Percentiles rank a stretch among this genome's conserved stretches.
These are phyloP conservation scores for Strongylocentrotus purpuratus DNA, from an alignment of 35 echinoderm and acorn worm species.

Conservation along the genomic window DNA sequence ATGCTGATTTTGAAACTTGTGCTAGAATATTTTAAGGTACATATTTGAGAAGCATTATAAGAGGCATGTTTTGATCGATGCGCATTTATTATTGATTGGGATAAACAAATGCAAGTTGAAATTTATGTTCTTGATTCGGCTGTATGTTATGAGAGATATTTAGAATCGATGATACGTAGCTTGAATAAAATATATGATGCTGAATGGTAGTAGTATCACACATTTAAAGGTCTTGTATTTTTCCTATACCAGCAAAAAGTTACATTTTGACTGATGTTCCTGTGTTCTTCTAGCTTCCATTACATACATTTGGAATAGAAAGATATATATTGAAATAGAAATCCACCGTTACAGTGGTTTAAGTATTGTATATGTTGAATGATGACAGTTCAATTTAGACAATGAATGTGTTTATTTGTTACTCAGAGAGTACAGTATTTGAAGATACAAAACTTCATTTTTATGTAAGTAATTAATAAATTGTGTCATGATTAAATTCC, in stretches of 20 bases:
- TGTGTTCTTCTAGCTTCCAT: slow-evolving; percentile 1
- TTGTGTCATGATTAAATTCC: not conserved
- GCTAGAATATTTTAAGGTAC: not conserved
- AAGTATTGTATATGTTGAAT: not conserved
- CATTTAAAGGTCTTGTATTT: slow-evolving; percentile 13
- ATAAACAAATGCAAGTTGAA: not conserved
- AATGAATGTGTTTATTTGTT: not conserved
- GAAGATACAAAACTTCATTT: not conserved
- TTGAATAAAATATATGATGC: not conserved
- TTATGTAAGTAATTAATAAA: not conserved
- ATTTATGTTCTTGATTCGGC: not conserved
- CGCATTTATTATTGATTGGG: not conserved
- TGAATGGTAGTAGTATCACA: not conserved
- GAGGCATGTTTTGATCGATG: not conserved
- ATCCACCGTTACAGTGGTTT: not conserved
- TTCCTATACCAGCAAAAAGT: not conserved
- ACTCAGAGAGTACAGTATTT: not conserved
- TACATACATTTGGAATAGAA: not conserved
- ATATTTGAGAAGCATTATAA: not conserved
- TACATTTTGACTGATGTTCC: not conserved
- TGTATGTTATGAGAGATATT: not conserved
- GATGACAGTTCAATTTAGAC: not conserved
- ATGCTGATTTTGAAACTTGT: not conserved
- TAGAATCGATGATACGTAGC: not conserved
- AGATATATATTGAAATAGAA: slow-evolving; percentile 20